Conservation (phyloP, 2,797 vertebrate species). For the Lophotriccus pileatus region DNA sequence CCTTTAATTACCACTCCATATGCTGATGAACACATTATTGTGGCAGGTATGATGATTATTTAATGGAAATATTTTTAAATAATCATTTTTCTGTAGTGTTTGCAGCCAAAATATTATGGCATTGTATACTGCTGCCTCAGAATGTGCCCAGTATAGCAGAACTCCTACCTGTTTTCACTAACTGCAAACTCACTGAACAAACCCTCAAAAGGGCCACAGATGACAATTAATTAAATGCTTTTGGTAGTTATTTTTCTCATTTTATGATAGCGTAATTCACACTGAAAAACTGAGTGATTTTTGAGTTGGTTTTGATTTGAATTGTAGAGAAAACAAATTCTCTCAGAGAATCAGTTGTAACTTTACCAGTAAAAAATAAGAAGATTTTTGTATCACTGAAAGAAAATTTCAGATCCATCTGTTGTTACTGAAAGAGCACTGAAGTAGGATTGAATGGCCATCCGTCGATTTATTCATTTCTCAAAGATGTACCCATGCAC, state of each 20-base stretch:
- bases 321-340: not conserved
- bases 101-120: not conserved
- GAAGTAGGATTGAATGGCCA: not conserved
- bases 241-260: not conserved
- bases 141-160: not conserved
- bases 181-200: not conserved
- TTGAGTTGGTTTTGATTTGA: not conserved
- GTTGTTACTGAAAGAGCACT: not conserved
- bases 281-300: not conserved
- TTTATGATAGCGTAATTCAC: not conserved
- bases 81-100: not conserved
- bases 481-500: not conserved
- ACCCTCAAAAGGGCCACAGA: not conserved
- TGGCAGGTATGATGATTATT: not conserved
- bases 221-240: not conserved
- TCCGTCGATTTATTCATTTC: not conserved
- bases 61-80: not conserved
- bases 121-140: not conserved
- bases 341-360: not conserved
- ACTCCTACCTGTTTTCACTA: not conserved
- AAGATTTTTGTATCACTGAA: not conserved
- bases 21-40: not conserved
- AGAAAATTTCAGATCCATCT: not conserved
- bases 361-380: not conserved
- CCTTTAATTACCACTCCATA: not conserved